Base-by-base conservation (phyloP, 1,140 invertebrate species). In the Pogonognathellus flavescens region DNA sequence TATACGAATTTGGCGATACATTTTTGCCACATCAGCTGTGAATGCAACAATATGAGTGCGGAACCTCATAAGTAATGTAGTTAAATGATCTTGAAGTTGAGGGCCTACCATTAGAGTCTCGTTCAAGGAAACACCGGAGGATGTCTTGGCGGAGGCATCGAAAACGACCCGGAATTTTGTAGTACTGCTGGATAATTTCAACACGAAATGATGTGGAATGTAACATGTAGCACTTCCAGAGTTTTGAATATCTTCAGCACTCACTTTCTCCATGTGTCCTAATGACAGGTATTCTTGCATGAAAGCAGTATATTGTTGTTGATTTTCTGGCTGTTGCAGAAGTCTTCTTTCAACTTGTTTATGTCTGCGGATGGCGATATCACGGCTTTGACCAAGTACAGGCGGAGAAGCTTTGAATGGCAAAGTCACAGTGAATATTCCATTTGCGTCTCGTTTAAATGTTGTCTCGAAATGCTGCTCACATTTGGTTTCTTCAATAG, bases 81-180 rank as follows among this genome's bases (percentile, higher is more conserved):
- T 13, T 0, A 66, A 20, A 13, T 66, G 20, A 13, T 66, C 60
- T 66, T 66, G 60, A 1, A 66, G 20, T 66, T 62, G 18, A 1
- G 60, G 60, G 0, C 60, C 60, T 1, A 66, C 60, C 60, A 25
- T 9, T 11, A 66, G 2, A 1, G 20, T 22, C 20, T 66, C 8
- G 20, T 66, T 66, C 1, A 66, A 4, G 25, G 60, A 66, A 1
- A 20, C 18, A 22, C 60, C 22, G 9, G 20, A 1, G 9, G 60
- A 11, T 31, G 86, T 59, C 82, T 90, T 86, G 13, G 87, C 88
- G 66, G 90, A 90, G 0, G 88, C 90, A 87, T 91, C 89, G 55
- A 90, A 90, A 0, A 91, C 90, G 1, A 90, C 88, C 1, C 91
- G 81, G 0, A 91, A 52, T 59, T 89, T 90, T 0, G 89, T 89